Conservation (phyloP, 2,888 invertebrate species). For the Idaea biselata region DNA sequence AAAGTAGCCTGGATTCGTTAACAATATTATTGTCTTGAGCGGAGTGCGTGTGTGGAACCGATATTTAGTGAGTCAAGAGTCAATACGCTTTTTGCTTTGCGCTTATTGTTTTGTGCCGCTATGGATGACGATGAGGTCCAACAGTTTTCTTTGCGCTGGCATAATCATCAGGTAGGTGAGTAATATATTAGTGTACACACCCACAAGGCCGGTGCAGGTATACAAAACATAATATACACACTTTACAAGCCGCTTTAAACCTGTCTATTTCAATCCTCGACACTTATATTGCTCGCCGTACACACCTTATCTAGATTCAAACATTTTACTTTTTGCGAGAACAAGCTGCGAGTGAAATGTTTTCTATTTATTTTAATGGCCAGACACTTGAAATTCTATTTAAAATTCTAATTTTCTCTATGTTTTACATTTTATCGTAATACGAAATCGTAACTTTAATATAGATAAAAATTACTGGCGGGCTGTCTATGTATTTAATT, state of each 20-base stretch:
- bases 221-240: conserved; percentile 40
- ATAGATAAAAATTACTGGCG: neutral
- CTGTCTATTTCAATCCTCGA: conserved; percentile 29
- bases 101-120: conserved; percentile 47
- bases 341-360: neutral
- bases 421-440: neutral
- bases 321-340: conserved; percentile 1
- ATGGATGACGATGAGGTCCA: conserved; percentile 84
- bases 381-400: conserved; percentile 1
- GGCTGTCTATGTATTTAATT: neutral
- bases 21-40: conserved; percentile 77
- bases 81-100: conserved; percentile 49
- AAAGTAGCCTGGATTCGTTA: conserved; percentile 80
- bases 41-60: conserved; percentile 54
- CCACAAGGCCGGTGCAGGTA: conserved; percentile 48
- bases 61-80: conserved; percentile 41
- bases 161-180: conserved; percentile 88
- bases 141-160: conserved; percentile 93
- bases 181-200: conserved; percentile 61
- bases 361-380: conserved; percentile 1
- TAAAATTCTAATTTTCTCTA: neutral
- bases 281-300: neutral
- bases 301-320: neutral
- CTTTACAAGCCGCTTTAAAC: conserved; percentile 12
- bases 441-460: neutral